phyloP scores from a whole-genome alignment of 2,888 invertebrate genomes.

The Ochlodes sylvanus region DNA sequence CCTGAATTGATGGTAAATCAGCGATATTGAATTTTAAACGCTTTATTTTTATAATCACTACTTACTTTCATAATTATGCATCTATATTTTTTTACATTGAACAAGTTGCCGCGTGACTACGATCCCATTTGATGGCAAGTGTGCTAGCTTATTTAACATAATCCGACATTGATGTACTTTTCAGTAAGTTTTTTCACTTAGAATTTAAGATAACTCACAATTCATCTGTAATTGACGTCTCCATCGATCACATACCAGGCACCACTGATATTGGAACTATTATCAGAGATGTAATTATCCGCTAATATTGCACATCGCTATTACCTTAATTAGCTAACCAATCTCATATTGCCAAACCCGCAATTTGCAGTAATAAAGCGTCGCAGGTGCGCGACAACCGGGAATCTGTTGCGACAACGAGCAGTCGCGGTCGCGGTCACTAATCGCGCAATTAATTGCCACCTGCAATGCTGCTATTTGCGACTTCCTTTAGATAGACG shows the following conservation, averaged over 20 bases:
- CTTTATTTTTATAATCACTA: too few relatives aligned
- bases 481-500: constrained; percentile 25
- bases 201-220: neutral
- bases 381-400: constrained; percentile 8
- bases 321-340: constrained; percentile 9
- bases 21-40: too few relatives aligned
- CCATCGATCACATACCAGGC: neutral
- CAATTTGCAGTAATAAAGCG: constrained; percentile 7
- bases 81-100: too few relatives aligned
- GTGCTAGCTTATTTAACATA: too few relatives aligned
- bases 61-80: too few relatives aligned
- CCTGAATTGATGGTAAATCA: too few relatives aligned
- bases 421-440: constrained; percentile 13
- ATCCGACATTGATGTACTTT: too few relatives aligned
- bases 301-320: neutral
- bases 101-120: too few relatives aligned
- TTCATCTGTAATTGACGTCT: neutral
- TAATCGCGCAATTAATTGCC: constrained; percentile 25
- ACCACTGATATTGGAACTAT: neutral
- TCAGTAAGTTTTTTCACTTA: neutral
- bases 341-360: constrained; percentile 6
- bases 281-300: neutral
- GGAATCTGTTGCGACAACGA: constrained; percentile 5
- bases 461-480: constrained; percentile 21
- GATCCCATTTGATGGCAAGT: too few relatives aligned